Evolutionary conservation across 1,140 invertebrate genomes (phyloP).

Genomic region (Drosophila seguyi): DNA sequence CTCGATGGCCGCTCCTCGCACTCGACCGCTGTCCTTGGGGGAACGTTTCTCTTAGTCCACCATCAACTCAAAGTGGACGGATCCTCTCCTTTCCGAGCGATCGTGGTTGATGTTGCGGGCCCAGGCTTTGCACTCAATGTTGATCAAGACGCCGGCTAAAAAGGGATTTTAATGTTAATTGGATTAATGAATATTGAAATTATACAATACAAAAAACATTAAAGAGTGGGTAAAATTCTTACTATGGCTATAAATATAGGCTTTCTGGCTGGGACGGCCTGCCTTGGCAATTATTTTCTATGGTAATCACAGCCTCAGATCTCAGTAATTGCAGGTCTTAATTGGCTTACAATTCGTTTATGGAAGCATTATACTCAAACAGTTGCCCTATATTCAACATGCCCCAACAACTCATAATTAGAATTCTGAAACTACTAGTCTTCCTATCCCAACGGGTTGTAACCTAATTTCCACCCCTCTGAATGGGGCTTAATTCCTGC

Average conservation of each 20-base stretch:
- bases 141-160: slow-evolving; percentile 94
- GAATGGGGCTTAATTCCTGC: slow-evolving; percentile 3
- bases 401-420: neutral
- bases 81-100: slow-evolving; percentile 94
- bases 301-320: neutral
- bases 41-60: slow-evolving; percentile 90
- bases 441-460: neutral
- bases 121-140: slow-evolving; percentile 98
- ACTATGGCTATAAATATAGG: neutral
- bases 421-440: no score
- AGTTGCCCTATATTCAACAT: neutral
- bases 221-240: neutral
- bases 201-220: neutral
- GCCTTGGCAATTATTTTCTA: neutral
- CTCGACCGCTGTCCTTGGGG: slow-evolving; percentile 17
- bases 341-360: neutral
- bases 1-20: slow-evolving; percentile 23
- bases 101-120: slow-evolving; percentile 96
- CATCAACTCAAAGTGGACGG: slow-evolving; percentile 98
- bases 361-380: neutral
- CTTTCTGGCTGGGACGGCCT: no score
- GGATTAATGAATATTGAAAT: neutral
- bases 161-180: slow-evolving; percentile 10
- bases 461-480: neutral
- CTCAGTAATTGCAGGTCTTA: neutral